Conservation (phyloP, 1,140 invertebrate species). For the Drosophila suzukii region DNA sequence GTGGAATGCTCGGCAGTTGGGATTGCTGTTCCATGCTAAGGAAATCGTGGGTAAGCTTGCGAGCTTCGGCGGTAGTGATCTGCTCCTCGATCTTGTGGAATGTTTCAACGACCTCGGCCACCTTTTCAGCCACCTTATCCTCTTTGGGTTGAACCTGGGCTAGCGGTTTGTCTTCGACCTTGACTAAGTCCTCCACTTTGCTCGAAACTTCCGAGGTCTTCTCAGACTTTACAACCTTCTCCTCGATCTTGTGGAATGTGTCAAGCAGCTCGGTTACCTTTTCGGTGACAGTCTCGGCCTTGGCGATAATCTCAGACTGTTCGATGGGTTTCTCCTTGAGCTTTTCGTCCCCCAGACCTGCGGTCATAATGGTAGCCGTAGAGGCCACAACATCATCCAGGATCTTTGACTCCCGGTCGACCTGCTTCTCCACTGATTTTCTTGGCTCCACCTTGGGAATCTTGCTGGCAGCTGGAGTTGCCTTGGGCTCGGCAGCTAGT, state of each 20-base stretch:
- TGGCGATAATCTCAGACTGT: slow-evolving; percentile 47
- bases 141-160: slow-evolving; percentile 14
- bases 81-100: slow-evolving; percentile 68
- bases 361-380: slow-evolving; percentile 65
- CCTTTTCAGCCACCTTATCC: slow-evolving; percentile 60
- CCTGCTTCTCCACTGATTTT: slow-evolving; percentile 56
- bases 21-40: slow-evolving; percentile 72
- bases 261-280: slow-evolving; percentile 63
- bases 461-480: slow-evolving; percentile 61
- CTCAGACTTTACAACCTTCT: slow-evolving; percentile 54
- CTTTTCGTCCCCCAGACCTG: slow-evolving; percentile 46
- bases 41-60: slow-evolving; percentile 72
- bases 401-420: slow-evolving; percentile 53
- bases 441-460: slow-evolving; percentile 73
- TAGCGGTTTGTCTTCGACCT: slow-evolving; percentile 1
- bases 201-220: slow-evolving; percentile 40
- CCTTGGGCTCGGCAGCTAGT: slow-evolving; percentile 47
- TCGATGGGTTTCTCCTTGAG: slow-evolving; percentile 20
- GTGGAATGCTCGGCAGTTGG: slow-evolving; percentile 53
- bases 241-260: slow-evolving; percentile 70
- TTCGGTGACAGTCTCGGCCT: slow-evolving; percentile 61
- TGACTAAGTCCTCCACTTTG: slow-evolving; percentile 30
- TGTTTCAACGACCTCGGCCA: slow-evolving; percentile 58
- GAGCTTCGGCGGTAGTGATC: slow-evolving; percentile 51
- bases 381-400: slow-evolving; percentile 59